Percentiles rank a stretch among this genome's conserved stretches.
These are phyloP conservation scores for Sialia sialis DNA, from an alignment of 2,113 vertebrate genomes.

Conservation along the genomic window DNA sequence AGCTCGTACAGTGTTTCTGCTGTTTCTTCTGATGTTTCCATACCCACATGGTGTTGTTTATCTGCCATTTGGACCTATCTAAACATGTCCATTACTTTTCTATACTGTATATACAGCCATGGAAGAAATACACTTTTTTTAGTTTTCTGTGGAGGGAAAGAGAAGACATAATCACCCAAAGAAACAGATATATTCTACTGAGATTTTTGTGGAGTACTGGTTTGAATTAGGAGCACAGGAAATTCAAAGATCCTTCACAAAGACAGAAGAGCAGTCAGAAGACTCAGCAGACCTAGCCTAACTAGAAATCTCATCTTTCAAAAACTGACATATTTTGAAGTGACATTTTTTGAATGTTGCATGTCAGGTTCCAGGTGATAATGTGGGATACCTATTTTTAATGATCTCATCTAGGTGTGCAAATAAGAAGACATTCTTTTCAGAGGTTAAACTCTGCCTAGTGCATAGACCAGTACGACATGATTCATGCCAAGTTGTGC, in stretches of 20 bases:
- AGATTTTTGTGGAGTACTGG: background rate
- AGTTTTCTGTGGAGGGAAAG: background rate
- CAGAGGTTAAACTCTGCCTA: background rate
- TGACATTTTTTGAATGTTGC: background rate
- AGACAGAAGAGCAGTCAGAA: background rate
- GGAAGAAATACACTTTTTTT: background rate
- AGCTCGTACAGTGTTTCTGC: background rate
- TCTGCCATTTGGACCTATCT: background rate
- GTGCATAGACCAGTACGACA: background rate
- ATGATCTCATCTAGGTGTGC: background rate
- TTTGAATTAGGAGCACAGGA: background rate
- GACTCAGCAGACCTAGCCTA: background rate
- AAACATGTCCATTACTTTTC: background rate
- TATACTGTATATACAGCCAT: background rate
- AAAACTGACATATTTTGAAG: background rate
- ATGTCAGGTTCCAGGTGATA: background rate
- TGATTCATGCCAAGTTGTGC: background rate
- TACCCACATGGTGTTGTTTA: background rate
- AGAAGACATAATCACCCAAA: background rate
- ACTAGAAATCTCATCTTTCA: background rate
- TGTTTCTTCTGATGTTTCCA: background rate
- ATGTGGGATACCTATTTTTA: background rate
- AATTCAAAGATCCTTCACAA: background rate
- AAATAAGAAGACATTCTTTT: background rate
- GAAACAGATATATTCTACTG: background rate